These are phyloP conservation scores for Drusus annulatus DNA, from an alignment of 1,140 invertebrate genomes.

Conservation along the genomic window DNA sequence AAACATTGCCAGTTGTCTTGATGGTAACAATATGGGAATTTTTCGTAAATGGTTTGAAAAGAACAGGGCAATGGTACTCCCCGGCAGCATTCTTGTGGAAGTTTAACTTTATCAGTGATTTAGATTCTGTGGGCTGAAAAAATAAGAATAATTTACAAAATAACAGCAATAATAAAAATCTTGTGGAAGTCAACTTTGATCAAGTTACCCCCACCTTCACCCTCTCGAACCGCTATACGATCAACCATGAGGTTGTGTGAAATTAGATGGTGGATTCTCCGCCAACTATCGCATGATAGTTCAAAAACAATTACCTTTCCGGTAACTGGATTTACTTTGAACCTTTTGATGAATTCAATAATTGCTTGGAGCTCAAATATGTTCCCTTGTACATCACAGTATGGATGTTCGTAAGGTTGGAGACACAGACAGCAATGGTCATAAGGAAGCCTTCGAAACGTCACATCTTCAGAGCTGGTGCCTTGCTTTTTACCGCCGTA, in stretches of 20 bases:
- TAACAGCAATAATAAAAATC: neutral
- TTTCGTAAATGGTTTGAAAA: constrained; percentile 96
- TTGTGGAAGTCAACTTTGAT: no score
- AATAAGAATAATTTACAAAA: constrained; percentile 39
- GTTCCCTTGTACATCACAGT: constrained; percentile 90
- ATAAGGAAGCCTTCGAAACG: constrained; percentile 93
- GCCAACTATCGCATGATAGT: neutral
- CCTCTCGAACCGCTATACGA: no score
- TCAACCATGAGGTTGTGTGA: no score
- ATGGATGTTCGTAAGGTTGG: constrained; percentile 93
- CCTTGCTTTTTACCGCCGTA: constrained; percentile 93
- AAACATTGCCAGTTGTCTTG: constrained; percentile 95
- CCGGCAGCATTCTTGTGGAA: constrained; percentile 91
- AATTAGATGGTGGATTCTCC: no score
- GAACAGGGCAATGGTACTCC: constrained; percentile 93
- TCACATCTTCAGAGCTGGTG: constrained; percentile 80
- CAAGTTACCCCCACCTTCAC: no score
- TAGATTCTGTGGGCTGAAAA: constrained; percentile 83
- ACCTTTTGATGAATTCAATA: constrained; percentile 92
- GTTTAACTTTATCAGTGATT: constrained; percentile 90
- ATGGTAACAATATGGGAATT: constrained; percentile 96
- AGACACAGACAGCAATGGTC: constrained; percentile 95
- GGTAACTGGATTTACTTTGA: constrained; percentile 94
- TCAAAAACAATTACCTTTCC: constrained; percentile 79
- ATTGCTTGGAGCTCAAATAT: constrained; percentile 92